These are phyloP conservation scores for Zootermopsis nevadensis DNA, from an alignment of 2,888 invertebrate genomes.

Conservation along the genomic window DNA sequence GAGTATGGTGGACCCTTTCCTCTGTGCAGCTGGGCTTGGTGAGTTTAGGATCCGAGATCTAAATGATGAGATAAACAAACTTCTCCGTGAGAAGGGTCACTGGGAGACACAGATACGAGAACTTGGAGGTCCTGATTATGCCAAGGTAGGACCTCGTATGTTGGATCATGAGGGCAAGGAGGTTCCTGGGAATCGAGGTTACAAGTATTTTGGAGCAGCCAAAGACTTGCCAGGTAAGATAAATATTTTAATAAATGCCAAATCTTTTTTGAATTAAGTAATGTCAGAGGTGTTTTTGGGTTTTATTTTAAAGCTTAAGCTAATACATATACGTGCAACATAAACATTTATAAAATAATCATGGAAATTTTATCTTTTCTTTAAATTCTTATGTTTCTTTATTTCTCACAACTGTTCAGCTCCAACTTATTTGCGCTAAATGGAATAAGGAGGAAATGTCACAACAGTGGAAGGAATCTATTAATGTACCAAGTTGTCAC, in stretches of 20 bases:
- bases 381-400: too few species aligned
- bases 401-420: too few species aligned
- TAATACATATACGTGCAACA: neutral
- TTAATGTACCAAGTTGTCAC: too few species aligned
- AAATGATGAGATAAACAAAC: constrained; percentile 99
- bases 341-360: neutral
- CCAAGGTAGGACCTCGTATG: constrained; percentile 92
- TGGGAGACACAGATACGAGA: constrained; percentile 98
- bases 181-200: constrained; percentile 97
- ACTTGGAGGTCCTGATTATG: constrained; percentile 94
- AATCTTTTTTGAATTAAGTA: too few species aligned
- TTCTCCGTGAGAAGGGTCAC: constrained; percentile 94
- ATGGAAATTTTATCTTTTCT: neutral
- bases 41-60: constrained; percentile 98
- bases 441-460: too few species aligned
- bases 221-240: constrained; percentile 89
- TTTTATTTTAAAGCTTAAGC: neutral
- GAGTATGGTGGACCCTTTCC: neutral
- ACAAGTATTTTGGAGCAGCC: constrained; percentile 98
- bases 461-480: too few species aligned
- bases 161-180: constrained; percentile 94
- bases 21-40: constrained; percentile 87
- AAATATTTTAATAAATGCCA: neutral
- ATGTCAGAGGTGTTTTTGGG: too few species aligned
- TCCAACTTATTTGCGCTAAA: too few species aligned